Percentiles rank a stretch among this genome's conserved stretches.
phyloP scores from a whole-genome alignment of 2,113 vertebrate genomes.

The Tachysurus vachellii region DNA sequence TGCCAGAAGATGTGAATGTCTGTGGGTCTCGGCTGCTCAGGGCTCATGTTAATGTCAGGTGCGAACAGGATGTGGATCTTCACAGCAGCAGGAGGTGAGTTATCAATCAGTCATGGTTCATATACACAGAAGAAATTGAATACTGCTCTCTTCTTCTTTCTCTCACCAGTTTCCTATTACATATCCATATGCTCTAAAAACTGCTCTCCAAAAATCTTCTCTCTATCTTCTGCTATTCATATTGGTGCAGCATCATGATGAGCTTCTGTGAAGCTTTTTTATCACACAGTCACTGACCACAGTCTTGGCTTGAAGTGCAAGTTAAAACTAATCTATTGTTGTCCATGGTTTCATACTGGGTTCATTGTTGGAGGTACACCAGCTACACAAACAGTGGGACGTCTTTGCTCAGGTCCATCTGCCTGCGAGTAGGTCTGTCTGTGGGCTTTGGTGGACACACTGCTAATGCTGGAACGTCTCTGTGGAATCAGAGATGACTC shows the following conservation, averaged over 20 bases:
- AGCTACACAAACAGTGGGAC: conserved; percentile 32
- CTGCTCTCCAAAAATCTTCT: conserved; percentile 37
- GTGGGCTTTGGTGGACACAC: not conserved
- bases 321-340: conserved; percentile 15
- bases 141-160: conserved; percentile 34
- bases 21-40: not conserved
- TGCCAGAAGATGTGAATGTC: not conserved
- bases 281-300: not conserved
- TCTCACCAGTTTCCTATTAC: not conserved
- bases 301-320: conserved; percentile 8
- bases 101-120: not conserved
- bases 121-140: conserved; percentile 31
- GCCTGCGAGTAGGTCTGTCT: conserved; percentile 35
- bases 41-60: not conserved
- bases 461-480: conserved; percentile 22
- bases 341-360: not conserved
- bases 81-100: not conserved
- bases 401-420: conserved; percentile 41
- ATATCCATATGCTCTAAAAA: conserved; percentile 19
- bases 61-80: not conserved
- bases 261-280: not conserved
- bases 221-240: conserved; percentile 10
- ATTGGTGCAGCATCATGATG: conserved; percentile 35
- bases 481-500: conserved; percentile 34
- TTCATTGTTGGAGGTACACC: not conserved